Base-by-base conservation (phyloP, 2,113 vertebrate genomes). In the Sapajus apella region DNA sequence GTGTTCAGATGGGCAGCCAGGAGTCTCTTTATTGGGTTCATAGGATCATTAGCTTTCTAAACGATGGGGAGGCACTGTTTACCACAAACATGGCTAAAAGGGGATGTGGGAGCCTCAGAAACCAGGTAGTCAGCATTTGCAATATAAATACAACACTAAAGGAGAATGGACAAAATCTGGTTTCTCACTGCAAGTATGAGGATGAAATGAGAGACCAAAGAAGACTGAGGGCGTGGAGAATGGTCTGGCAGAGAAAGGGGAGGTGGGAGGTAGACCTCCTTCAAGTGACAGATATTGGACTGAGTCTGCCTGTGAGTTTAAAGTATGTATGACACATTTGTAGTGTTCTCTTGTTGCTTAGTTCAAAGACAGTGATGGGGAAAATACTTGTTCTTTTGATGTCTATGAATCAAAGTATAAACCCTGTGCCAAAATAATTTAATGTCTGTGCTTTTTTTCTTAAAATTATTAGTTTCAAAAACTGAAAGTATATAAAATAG, bases 381-480 rank as follows among this genome's bases (percentile, higher is more conserved):
- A 82, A 96, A 96, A 96, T 52, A 73, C 66, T 87, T 40, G 35
- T 93, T 92, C 97, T 96, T 98, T 98, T 97, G 97, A 98, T 98
- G 96, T 97, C 81, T 95, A 64, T 87, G 95, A 96, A 98, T 98
- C 97, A 98, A 98, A 97, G 96, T 91, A 84, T 75, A 95, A 97
- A 92, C 83, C 9, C 58, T 50, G 84, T 93, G 95, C 96, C 95
- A 96, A 97, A 95, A 95, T 87, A 94, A 96, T 81, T 95, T 92
- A 94, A 96, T 95, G 97, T 95, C 93, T 95, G 90, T 72, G 76
- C n/a, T 18, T 90, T 95, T 92, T 94, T 77, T 30, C 85, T 90
- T 75, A 90, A 96, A 97, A 93, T 90, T 58, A 91, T 92, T 93
- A 81, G 75, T 94, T 92, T 79, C 77, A 37, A 94, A 95, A 87